Conservation (phyloP, 2,113 vertebrate species). For the Boulengeromyrus knoepffleri region DNA sequence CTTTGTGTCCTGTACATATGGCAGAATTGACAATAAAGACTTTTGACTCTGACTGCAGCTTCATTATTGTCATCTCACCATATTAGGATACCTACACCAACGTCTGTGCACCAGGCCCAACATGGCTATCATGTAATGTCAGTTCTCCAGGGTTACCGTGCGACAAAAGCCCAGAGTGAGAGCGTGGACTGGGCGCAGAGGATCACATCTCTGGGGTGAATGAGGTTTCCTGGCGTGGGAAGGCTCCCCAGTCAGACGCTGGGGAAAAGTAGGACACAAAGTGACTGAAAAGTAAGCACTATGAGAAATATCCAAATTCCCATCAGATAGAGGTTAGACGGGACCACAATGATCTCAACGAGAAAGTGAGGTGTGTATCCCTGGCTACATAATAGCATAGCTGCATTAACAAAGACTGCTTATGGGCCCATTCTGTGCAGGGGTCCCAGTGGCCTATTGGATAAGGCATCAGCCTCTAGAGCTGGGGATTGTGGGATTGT, state of each 20-base stretch:
- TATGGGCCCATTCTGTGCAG: not conserved
- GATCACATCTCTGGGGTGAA: constrained; percentile 36
- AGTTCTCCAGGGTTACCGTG: not conserved
- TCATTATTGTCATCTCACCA: no score
- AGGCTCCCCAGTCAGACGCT: not conserved
- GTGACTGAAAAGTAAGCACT: not conserved
- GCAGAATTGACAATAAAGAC: no score
- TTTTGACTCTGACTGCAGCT: no score
- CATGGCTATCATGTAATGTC: not conserved
- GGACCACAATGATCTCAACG: not conserved
- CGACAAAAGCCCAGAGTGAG: not conserved
- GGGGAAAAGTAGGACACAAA: not conserved
- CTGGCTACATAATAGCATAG: not conserved
- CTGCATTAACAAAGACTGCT: not conserved
- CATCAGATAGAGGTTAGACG: not conserved
- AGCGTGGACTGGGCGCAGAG: constrained; percentile 24
- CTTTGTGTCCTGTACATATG: no score
- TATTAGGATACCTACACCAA: not conserved
- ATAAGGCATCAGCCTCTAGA: constrained; percentile 99
- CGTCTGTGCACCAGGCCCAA: not conserved
- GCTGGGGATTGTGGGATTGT: constrained; percentile 98
- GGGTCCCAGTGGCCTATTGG: constrained; percentile 99
- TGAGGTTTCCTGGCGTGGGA: not conserved
- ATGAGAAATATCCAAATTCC: not conserved
- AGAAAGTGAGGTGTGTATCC: not conserved